Evolutionary conservation across 2,113 vertebrate genomes (phyloP).

Genomic region (Orientallactaga bullata): DNA sequence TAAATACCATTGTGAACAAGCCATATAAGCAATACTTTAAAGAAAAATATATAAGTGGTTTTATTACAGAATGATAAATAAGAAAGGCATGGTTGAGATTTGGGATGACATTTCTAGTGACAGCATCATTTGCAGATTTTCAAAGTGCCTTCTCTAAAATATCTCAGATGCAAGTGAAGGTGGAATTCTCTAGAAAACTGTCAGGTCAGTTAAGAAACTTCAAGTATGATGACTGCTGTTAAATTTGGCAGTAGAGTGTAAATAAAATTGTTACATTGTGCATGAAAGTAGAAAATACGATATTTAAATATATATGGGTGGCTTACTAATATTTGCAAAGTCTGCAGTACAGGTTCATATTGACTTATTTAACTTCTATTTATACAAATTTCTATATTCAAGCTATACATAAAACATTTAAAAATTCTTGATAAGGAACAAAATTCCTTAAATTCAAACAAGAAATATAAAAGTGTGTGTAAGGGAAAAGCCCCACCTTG

Average conservation of each 20-base stretch:
- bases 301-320: neutral
- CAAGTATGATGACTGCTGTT: neutral
- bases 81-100: neutral
- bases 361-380: neutral
- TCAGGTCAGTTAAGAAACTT: slow-evolving; percentile 22
- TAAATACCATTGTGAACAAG: neutral
- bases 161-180: neutral
- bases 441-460: neutral
- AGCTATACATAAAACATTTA: neutral
- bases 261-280: slow-evolving; percentile 18
- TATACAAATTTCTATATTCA: neutral
- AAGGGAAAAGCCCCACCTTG: neutral
- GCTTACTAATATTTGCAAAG: slow-evolving; percentile 13
- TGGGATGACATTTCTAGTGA: neutral
- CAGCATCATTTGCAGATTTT: neutral
- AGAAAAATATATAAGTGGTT: neutral
- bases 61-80: neutral
- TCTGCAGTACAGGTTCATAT: neutral
- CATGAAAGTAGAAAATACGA: neutral
- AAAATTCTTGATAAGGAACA: neutral
- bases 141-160: slow-evolving; percentile 6
- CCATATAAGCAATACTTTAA: slow-evolving; percentile 17
- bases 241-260: neutral
- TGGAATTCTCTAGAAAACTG: slow-evolving; percentile 27
- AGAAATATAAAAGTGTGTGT: neutral